phyloP scores from a whole-genome alignment of 2,797 vertebrate genomes.

The Linurgus olivaceus region DNA sequence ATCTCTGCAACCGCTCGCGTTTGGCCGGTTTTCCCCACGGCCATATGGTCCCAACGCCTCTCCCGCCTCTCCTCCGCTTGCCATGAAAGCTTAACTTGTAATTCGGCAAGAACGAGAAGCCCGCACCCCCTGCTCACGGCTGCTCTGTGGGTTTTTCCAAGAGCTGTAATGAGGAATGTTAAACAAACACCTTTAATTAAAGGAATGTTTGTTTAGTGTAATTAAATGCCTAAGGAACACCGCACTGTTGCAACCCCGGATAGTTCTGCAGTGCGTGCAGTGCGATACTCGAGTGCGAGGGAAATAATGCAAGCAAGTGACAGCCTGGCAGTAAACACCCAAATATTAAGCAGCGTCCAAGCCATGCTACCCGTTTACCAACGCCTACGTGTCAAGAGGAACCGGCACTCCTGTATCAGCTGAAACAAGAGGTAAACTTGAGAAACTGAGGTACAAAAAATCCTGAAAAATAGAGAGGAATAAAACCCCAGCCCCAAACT shows the following conservation, averaged over 20 bases:
- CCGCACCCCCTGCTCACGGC: neutral
- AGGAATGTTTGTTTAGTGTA: conserved; percentile 68
- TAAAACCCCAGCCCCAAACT: neutral
- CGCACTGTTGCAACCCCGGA: neutral
- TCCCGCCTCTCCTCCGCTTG: conserved; percentile 21
- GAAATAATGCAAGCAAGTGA: neutral
- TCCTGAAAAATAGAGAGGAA: neutral
- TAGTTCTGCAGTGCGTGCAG: neutral
- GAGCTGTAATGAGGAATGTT: conserved; percentile 55
- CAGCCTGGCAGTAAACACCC: neutral
- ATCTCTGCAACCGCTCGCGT: neutral
- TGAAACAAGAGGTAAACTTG: neutral
- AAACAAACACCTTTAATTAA: conserved; percentile 69
- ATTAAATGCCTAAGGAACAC: conserved; percentile 52
- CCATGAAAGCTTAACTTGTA: conserved; percentile 12
- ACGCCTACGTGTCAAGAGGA: conserved; percentile 38
- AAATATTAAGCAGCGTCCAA: conserved; percentile 6
- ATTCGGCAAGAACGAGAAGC: neutral
- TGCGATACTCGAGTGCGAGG: neutral
- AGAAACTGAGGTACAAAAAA: neutral
- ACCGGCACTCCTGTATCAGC: neutral
- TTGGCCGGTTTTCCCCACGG: neutral
- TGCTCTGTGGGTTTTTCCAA: conserved; percentile 58
- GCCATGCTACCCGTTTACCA: neutral
- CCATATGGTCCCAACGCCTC: conserved; percentile 39